phyloP scores from a whole-genome alignment of 2,888 invertebrate genomes.

The Parnassius orleans region DNA sequence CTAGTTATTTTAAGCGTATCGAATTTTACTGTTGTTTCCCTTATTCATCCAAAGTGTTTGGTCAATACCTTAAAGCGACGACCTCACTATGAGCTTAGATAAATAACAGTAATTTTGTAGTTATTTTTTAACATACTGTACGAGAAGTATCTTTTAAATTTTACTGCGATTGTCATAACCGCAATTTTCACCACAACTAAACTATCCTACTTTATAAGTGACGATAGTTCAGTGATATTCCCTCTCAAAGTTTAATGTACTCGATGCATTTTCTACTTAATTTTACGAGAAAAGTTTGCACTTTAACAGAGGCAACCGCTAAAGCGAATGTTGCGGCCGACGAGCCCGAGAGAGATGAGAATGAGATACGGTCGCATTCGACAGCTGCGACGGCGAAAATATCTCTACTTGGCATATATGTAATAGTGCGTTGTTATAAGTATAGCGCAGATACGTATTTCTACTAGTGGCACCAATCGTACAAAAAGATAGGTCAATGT shows the following conservation, averaged over 20 bases:
- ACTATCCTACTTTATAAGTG: neutral
- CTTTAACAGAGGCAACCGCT: constrained; percentile 1
- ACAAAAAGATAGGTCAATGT: constrained; percentile 74
- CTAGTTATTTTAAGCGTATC: too few relatives aligned
- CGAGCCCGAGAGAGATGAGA: constrained; percentile 35
- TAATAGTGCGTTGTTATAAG: constrained; percentile 37
- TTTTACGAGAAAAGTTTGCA: constrained; percentile 21
- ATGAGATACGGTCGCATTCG: constrained; percentile 52
- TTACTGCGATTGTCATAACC: too few relatives aligned
- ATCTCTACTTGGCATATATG: constrained; percentile 60
- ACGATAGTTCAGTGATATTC: neutral
- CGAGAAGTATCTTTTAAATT: too few relatives aligned
- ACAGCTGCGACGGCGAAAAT: constrained; percentile 68
- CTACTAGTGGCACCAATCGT: constrained; percentile 47
- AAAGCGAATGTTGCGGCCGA: constrained; percentile 20
- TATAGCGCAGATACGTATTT: constrained; percentile 38
- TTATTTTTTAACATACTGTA: too few relatives aligned
- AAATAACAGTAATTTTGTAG: too few relatives aligned
- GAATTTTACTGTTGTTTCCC: too few relatives aligned
- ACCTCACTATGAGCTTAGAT: too few relatives aligned
- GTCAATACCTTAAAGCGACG: too few relatives aligned
- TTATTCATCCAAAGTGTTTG: too few relatives aligned
- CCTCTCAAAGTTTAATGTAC: constrained; percentile 10
- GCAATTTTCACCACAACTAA: neutral
- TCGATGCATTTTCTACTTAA: constrained; percentile 2